These are phyloP conservation scores for Ctenochaetus hawaiiensis DNA, from an alignment of 2,797 vertebrate genomes.

Conservation along the genomic window DNA sequence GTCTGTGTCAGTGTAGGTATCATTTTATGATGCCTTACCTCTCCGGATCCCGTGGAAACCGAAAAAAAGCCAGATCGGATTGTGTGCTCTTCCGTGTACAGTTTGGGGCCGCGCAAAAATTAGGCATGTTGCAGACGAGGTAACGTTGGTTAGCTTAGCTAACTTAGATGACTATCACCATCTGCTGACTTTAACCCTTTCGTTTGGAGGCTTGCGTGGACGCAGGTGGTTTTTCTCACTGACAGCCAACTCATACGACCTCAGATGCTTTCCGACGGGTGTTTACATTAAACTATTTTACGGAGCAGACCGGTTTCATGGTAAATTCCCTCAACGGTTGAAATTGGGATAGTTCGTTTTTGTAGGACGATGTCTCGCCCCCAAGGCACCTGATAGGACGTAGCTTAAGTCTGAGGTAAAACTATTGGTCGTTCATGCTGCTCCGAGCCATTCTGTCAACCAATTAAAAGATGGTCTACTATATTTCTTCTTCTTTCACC, in stretches of 20 bases:
- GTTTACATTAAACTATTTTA: not conserved
- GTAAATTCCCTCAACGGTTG: slow-evolving; percentile 39
- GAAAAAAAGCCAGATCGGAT: slow-evolving; percentile 89
- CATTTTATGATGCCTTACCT: slow-evolving; percentile 74
- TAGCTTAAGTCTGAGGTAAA: accelerated
- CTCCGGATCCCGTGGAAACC: slow-evolving; percentile 89
- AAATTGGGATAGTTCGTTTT: slow-evolving; percentile 12
- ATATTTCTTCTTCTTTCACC: slow-evolving; percentile 48
- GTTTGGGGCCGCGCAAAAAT: slow-evolving; percentile 92
- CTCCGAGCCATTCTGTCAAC: accelerated
- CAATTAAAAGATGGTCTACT: not conserved
- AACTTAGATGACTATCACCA: slow-evolving; percentile 25
- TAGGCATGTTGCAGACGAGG: slow-evolving; percentile 85
- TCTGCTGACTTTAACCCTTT: slow-evolving; percentile 5
- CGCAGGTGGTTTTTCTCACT: no score
- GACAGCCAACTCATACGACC: not conserved
- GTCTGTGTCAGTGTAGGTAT: no score
- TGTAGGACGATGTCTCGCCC: slow-evolving; percentile 4
- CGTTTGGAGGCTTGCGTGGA: not conserved
- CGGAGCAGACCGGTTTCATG: not conserved
- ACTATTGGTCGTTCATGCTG: slow-evolving; percentile 15
- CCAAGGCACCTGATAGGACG: slow-evolving; percentile 45
- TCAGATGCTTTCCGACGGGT: accelerated
- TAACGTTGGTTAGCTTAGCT: slow-evolving; percentile 57
- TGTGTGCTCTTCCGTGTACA: slow-evolving; percentile 91